Base-by-base conservation (phyloP, 2,888 invertebrate genomes). In the Parnassius mnemosyne region DNA sequence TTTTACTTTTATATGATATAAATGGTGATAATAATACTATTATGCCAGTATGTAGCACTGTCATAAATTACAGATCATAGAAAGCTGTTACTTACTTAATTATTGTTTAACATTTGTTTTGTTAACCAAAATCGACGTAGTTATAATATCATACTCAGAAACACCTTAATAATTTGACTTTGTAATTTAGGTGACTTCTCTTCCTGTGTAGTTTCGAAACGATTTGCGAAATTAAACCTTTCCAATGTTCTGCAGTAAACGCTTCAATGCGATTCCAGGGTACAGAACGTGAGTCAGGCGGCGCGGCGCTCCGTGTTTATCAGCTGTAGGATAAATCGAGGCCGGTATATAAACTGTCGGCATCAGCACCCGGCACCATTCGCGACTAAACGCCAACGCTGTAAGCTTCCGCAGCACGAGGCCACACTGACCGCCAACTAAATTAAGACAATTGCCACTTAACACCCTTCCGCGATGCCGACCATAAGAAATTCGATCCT, bases 341-440 rank as follows among this genome's bases (percentile, higher is more conserved):
- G 90, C 89, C 89, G 85, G 84, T 90, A 89, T 91, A 90, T 87
- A 91, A 89, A 79, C 78, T 77, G 75, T 72, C 79, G 78, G 74
- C 77, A 75, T 76, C 84, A 82, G 77, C 84, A 85, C 84, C 86
- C 85, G 87, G 79, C 85, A 88, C 81, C 90, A 90, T 88, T 16
- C 16, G 16, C 16, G 16, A 16, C 16, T 16, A 16, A 16, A 16
- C 16, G 16, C 16, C 16, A 16, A 16, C 16, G 16, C 16, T 16
- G 16, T 16, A 16, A 16, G 16, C 16, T 16, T 16, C 16, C 16
- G 16, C 16, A 16, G 16, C 16, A 16, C 16, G 16, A 1, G 16
- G 16, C 16, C 16, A 16, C 16, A 16, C 16, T 1, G 16, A 16
- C 16, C 16, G 16, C 16, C 16, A 16, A 16, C 1, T 16, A 16